Percentiles rank a stretch among this genome's conserved stretches.
These are phyloP conservation scores for Pseudomyrmex gracilis DNA, from an alignment of 1,140 invertebrate genomes.

Conservation along the genomic window DNA sequence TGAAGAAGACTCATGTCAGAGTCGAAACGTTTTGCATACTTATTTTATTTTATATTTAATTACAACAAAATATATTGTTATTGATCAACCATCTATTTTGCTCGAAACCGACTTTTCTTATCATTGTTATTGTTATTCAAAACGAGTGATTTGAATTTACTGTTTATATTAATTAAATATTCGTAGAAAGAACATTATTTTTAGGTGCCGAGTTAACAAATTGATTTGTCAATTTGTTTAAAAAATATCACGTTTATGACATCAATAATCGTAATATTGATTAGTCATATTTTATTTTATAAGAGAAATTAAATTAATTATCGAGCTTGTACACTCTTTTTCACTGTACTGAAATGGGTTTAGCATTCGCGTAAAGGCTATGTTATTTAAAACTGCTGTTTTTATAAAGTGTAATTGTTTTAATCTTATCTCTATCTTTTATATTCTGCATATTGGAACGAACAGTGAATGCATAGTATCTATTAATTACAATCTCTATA, in stretches of 20 bases:
- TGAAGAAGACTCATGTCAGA: too few relatives aligned
- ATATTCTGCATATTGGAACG: background rate
- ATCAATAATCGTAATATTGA: slow-evolving; percentile 49
- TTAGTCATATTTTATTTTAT: slow-evolving; percentile 54
- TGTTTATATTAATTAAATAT: slow-evolving; percentile 37
- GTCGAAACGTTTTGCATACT: too few relatives aligned
- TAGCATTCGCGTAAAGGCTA: slow-evolving; percentile 51
- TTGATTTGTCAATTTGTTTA: slow-evolving; percentile 6
- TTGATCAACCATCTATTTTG: too few relatives aligned
- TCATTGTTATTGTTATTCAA: too few relatives aligned
- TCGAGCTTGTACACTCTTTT: slow-evolving; percentile 9
- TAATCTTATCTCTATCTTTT: slow-evolving; percentile 5
- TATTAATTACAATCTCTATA: background rate
- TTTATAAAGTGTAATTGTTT: slow-evolving; percentile 10
- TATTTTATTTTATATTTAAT: too few relatives aligned
- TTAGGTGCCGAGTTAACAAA: background rate
- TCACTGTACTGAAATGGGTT: slow-evolving; percentile 54
- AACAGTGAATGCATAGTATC: background rate
- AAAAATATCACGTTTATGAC: slow-evolving; percentile 23
- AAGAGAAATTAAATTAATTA: slow-evolving; percentile 59
- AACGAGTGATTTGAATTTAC: too few relatives aligned
- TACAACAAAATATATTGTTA: too few relatives aligned
- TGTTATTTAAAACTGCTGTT: slow-evolving; percentile 30
- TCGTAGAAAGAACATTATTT: slow-evolving; percentile 14
- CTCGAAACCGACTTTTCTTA: too few relatives aligned